Evolutionary conservation across 1,140 invertebrate genomes (phyloP).

Genomic region (Melitaea cinxia): DNA sequence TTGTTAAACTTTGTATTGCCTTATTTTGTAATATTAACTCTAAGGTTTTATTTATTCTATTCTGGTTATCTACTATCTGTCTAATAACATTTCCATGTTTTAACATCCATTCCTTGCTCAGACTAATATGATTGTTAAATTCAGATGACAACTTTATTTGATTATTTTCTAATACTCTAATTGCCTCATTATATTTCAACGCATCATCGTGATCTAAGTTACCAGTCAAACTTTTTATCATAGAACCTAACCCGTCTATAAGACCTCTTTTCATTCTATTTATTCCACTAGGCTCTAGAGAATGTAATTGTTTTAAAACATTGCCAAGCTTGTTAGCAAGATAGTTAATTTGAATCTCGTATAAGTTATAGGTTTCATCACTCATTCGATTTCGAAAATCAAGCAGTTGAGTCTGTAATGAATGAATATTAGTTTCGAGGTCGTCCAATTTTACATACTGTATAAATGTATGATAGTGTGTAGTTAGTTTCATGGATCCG

Average conservation of each 20-base stretch:
- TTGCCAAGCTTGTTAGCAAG: constrained; percentile 31
- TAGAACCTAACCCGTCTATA: constrained; percentile 39
- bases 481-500: constrained; percentile 24
- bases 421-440: constrained; percentile 10
- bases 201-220: constrained; percentile 48
- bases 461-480: constrained; percentile 35
- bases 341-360: constrained; percentile 37
- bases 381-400: constrained; percentile 8
- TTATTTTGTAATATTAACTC: constrained; percentile 37
- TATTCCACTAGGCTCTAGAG: constrained; percentile 35
- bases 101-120: constrained; percentile 24
- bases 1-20: constrained; percentile 31
- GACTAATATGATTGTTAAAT: constrained; percentile 38
- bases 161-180: constrained; percentile 32
- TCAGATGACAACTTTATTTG: constrained; percentile 24
- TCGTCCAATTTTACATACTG: constrained; percentile 28
- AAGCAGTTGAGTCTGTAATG: background rate
- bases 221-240: constrained; percentile 45
- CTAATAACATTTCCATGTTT: constrained; percentile 24
- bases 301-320: constrained; percentile 32
- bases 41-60: constrained; percentile 37
- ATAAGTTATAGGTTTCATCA: constrained; percentile 41
- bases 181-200: constrained; percentile 40
- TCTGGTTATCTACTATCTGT: constrained; percentile 41
- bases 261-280: constrained; percentile 42